Evolutionary conservation across 2,888 invertebrate species (phyloP).

Genomic region (Oxystoma pomonae): DNA sequence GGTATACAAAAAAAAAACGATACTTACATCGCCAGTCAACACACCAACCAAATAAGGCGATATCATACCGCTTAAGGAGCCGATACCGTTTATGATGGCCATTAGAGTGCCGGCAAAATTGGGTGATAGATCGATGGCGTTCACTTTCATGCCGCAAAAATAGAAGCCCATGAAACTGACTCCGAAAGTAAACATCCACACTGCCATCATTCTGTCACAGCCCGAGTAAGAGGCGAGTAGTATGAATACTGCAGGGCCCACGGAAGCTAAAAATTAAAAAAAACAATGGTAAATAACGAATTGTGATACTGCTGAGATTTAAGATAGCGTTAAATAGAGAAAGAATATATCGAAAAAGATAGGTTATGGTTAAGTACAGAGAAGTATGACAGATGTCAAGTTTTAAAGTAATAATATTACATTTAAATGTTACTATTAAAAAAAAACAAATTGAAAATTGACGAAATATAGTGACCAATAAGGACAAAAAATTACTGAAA

Average conservation of each 20-base stretch:
- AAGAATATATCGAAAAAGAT: too few relatives aligned
- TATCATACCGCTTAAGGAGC: conserved; percentile 58
- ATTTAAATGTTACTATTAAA: too few relatives aligned
- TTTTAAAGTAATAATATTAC: too few relatives aligned
- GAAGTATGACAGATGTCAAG: too few relatives aligned
- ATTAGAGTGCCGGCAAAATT: conserved; percentile 63
- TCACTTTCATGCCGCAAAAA: conserved; percentile 65
- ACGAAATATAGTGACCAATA: too few relatives aligned
- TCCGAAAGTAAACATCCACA: conserved; percentile 54
- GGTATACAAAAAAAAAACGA: too few relatives aligned
- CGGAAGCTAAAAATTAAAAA: conserved; percentile 50
- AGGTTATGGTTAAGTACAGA: too few relatives aligned
- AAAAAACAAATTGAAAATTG: too few relatives aligned
- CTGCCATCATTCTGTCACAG: conserved; percentile 52
- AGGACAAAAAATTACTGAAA: too few relatives aligned
- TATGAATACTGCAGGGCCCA: conserved; percentile 59
- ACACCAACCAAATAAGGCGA: conserved; percentile 58
- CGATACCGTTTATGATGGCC: conserved; percentile 60
- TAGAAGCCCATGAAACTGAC: conserved; percentile 68
- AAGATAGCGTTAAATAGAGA: too few relatives aligned
- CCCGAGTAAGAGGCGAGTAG: conserved; percentile 61
- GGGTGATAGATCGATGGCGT: conserved; percentile 60
- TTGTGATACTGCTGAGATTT: too few relatives aligned
- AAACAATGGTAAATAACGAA: too few relatives aligned
- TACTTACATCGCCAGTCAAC: conserved; percentile 57